Base-by-base conservation (phyloP, 2,797 vertebrate genomes). In the Otolemur crassicaudatus region DNA sequence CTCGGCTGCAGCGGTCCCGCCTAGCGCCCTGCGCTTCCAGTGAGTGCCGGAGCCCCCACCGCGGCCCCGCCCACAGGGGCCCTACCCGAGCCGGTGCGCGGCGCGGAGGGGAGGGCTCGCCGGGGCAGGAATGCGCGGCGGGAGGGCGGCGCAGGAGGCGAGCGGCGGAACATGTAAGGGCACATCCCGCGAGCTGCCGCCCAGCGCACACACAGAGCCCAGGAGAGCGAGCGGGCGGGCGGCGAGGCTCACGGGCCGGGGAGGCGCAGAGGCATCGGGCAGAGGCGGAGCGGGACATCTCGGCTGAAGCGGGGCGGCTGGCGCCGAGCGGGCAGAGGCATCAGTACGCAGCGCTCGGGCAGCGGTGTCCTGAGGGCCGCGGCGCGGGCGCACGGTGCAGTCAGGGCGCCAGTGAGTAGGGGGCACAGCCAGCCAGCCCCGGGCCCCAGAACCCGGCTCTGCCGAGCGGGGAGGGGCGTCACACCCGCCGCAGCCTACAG, bases 131-230 rank as follows among this genome's bases (percentile, higher is more conserved):
- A 98, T 98, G 98, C 97, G 94, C 96, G 56, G 98, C 98, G 99
- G 98, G 98, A 97, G 95, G 93, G 95, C 95, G 80, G 76, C 86
- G 92, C 94, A 53, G 94, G 60, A 82, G 95, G 97, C 98, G 97
- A 97, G 98, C 97, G 67, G 98, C 98, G 91, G 99, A 99, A 98
- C 99, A 99, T 98, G 99, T 99, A 98, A 98, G 96, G 98, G 98
- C 99, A 99, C 97, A 99, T 99, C 99, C 99, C 95, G 94, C 87
- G 97, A 86, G 98, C 98, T 69, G 96, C 98, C 89, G 94, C 97
- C 90, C 82, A 7, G 84, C 88, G 92, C 69, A 27, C 97, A 94
- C 27, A 95, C 77, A 0, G 90, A 94, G 85, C 82, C 79, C 79
- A 3, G 67, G 40, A 88, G 56, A 69, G 92, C 83, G 4, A 31